Base-by-base conservation (phyloP, 1,140 invertebrate genomes). In the Hyles euphorbiae region DNA sequence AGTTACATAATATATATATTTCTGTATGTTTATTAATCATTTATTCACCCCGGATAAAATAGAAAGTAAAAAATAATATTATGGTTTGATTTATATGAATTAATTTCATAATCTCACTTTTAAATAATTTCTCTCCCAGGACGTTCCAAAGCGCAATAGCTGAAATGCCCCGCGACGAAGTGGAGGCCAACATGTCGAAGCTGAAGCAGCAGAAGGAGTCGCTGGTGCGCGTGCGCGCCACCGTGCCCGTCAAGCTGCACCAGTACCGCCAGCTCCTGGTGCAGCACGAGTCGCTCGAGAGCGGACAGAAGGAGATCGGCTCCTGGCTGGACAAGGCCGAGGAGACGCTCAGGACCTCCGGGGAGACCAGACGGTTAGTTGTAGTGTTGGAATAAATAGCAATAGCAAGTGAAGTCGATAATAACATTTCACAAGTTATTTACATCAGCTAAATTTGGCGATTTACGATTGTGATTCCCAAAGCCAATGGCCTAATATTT, bases 121-220 rank as follows among this genome's bases (percentile, higher is more conserved):
- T 2, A 22, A 22, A 22, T 6, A 1, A 2, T 40, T 40, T 40
- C 36, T 22, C 36, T 68, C 71, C 4, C 43, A 85, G 96, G 78
- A 96, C 95, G 52, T 98, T 98, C 81, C 98, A 98, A 84, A 92
- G 92, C 5, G 90, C 98, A 1, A 96, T 98, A 11, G 95, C 95
- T 68, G 96, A 98, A 79, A 89, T 98, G n/a, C 94, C 94, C 0
- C 92, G 96, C 22, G 96, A 98, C 44, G 96, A 97, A 74, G 96
- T 98, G 3, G 96, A 97, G 63, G 91, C 91, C 52, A 97, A 98
- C 92, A 96, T 98, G 94, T 92, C 93, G 45, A 94, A 94, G 2
- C 82, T 99, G 33, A 98, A 98, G 79, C 95, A 94, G 71, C 95
- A 98, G 71, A 97, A 97, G 84, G 97, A 98, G 83, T 91, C 93